These are phyloP conservation scores for Caradrina clavipalpis DNA, from an alignment of 2,888 invertebrate species.

Conservation along the genomic window DNA sequence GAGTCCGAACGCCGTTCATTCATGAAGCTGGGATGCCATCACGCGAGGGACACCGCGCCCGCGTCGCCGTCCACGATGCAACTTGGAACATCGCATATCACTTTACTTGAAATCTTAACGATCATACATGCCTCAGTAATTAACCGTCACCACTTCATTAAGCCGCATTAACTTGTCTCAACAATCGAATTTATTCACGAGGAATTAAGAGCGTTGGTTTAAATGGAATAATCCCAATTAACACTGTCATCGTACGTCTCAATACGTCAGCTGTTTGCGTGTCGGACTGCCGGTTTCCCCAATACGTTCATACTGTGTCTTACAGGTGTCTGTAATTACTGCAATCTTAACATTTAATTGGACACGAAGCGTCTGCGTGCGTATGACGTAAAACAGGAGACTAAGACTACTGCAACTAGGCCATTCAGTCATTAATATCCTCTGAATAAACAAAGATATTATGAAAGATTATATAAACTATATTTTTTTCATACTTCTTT, in stretches of 20 bases:
- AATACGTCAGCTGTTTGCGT: slow-evolving; percentile 72
- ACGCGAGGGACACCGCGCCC: slow-evolving; percentile 72
- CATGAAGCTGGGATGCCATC: slow-evolving; percentile 87
- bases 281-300: slow-evolving; percentile 40
- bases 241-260: slow-evolving; percentile 45
- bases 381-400: slow-evolving; percentile 66
- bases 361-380: slow-evolving; percentile 57
- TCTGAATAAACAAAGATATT: slow-evolving; percentile 76
- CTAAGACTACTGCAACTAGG: slow-evolving; percentile 67
- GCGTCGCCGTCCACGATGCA: slow-evolving; percentile 31
- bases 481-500: slow-evolving; percentile 83
- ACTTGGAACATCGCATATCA: slow-evolving; percentile 59
- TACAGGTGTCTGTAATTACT: slow-evolving; percentile 62
- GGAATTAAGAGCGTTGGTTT: slow-evolving; percentile 48
- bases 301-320: slow-evolving; percentile 53
- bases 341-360: slow-evolving; percentile 65
- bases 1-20: slow-evolving; percentile 83
- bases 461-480: slow-evolving; percentile 84
- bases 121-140: slow-evolving; percentile 51
- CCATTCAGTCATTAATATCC: slow-evolving; percentile 75
- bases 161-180: slow-evolving; percentile 50
- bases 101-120: slow-evolving; percentile 54
- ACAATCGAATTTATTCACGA: slow-evolving; percentile 54
- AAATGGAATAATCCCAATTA: slow-evolving; percentile 61
- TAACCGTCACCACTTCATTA: slow-evolving; percentile 56